Evolutionary conservation across 2,113 vertebrate species (phyloP).

Genomic region (Plestiodon gilberti): DNA sequence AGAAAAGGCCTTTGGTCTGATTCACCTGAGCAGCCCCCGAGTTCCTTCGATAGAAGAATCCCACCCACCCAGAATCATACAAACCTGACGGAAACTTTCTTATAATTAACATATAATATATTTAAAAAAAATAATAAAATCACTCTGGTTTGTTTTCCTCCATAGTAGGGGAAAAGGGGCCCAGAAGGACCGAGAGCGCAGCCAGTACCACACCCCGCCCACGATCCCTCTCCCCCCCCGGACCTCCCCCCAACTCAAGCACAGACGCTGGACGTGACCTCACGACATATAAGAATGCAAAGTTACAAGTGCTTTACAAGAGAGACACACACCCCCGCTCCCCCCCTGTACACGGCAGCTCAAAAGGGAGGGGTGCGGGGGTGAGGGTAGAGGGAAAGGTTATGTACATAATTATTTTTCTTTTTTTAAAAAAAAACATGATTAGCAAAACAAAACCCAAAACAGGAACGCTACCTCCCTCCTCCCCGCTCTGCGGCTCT

Average conservation of each 20-base stretch:
- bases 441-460: background rate
- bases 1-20: too few relatives aligned
- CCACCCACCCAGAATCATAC: constrained; percentile 28
- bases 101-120: constrained; percentile 78
- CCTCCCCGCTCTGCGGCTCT: background rate
- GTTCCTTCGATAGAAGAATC: too few relatives aligned
- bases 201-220: constrained; percentile 34
- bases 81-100: background rate
- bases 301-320: constrained; percentile 67
- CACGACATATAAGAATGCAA: constrained; percentile 40
- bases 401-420: background rate
- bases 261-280: constrained; percentile 21
- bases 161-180: constrained; percentile 25
- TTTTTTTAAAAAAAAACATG: constrained; percentile 17
- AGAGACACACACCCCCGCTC: background rate
- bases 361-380: background rate
- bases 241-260: constrained; percentile 37
- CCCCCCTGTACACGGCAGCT: background rate
- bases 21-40: too few relatives aligned
- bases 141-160: constrained; percentile 68
- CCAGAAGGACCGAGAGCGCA: constrained; percentile 28
- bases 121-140: constrained; percentile 78
- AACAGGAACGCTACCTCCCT: background rate
- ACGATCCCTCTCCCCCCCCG: background rate
- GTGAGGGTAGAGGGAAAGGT: background rate